These are phyloP conservation scores for Apaloderma vittatum DNA, from an alignment of 2,113 vertebrate species.

Conservation along the genomic window DNA sequence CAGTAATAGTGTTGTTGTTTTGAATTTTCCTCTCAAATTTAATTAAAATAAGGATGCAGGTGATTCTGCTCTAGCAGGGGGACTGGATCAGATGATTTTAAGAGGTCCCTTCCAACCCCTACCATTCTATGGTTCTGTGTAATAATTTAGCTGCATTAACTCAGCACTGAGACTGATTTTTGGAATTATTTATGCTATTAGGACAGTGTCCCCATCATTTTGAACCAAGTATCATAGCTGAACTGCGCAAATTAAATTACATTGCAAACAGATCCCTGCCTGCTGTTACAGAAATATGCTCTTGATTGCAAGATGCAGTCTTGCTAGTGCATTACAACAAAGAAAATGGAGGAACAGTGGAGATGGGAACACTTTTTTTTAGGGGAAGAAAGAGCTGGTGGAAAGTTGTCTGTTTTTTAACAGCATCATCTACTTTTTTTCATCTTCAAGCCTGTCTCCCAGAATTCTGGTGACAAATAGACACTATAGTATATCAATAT, in stretches of 20 bases:
- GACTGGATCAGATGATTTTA: no score
- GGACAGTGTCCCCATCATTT: not conserved
- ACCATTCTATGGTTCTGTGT: no score
- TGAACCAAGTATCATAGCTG: not conserved
- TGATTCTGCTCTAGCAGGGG: no score
- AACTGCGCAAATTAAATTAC: not conserved
- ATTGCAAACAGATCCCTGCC: not conserved
- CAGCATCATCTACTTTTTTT: not conserved
- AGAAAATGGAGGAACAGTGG: not conserved
- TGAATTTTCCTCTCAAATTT: slow-evolving; percentile 44
- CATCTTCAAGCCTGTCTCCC: not conserved
- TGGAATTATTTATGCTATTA: not conserved
- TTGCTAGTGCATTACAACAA: not conserved
- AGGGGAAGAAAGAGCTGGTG: not conserved
- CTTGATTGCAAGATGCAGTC: not conserved
- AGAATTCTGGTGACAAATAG: not conserved
- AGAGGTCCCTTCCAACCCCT: no score
- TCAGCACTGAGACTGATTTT: not conserved
- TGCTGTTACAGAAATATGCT: not conserved
- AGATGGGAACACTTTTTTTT: not conserved
- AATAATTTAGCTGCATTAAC: not conserved
- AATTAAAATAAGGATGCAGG: slow-evolving; percentile 35
- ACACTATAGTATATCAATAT: not conserved
- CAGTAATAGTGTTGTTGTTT: not conserved
- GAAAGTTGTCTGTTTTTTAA: not conserved